These are phyloP conservation scores for Microplitis mediator DNA, from an alignment of 1,140 invertebrate species.

Conservation along the genomic window DNA sequence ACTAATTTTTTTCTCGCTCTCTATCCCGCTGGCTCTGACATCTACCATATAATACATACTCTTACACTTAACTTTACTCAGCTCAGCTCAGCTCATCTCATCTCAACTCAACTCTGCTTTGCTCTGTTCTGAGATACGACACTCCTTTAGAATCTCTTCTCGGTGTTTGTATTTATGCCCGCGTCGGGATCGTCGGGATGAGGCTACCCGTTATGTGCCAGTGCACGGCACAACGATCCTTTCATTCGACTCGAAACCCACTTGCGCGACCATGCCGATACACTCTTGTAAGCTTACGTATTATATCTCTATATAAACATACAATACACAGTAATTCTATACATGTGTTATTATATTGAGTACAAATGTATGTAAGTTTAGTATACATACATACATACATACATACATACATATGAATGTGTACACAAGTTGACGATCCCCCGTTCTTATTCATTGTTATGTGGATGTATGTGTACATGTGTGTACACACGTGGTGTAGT, in stretches of 20 bases:
- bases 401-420: background rate
- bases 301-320: background rate
- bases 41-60: no score
- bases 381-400: background rate
- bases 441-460: background rate
- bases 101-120: no score
- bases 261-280: slow-evolving; percentile 10
- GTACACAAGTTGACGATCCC: background rate
- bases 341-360: background rate
- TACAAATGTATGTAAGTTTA: no score
- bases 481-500: slow-evolving; percentile 12
- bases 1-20: background rate
- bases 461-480: background rate
- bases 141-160: slow-evolving; percentile 11
- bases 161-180: slow-evolving; percentile 9
- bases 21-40: no score
- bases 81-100: no score
- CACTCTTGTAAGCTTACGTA: background rate
- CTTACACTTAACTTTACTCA: background rate
- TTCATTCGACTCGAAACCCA: slow-evolving; percentile 27
- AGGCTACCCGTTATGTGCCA: slow-evolving; percentile 4
- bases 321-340: background rate
- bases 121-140: background rate
- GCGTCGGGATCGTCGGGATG: slow-evolving; percentile 1
- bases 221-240: slow-evolving; percentile 25